phyloP scores from a whole-genome alignment of 2,797 vertebrate species.

The Delichon dasypus region DNA sequence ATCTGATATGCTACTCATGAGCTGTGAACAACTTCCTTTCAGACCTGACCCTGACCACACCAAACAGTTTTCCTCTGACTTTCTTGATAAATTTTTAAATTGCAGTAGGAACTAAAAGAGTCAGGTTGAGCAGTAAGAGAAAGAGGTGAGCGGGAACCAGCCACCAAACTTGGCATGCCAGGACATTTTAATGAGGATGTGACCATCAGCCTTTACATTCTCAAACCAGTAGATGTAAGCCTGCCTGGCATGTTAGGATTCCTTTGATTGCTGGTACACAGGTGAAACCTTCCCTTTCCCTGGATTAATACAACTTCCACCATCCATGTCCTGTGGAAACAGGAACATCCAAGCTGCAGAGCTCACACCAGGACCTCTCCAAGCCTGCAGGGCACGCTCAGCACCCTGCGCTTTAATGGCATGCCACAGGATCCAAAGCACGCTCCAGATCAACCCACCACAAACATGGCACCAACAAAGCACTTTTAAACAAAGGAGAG shows the following conservation, averaged over 20 bases:
- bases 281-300: neutral
- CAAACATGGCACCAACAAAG: rapidly evolving
- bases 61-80: neutral
- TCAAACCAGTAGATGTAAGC: neutral
- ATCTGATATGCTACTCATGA: neutral
- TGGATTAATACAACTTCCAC: neutral
- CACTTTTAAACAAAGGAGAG: neutral
- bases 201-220: constrained; percentile 15
- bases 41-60: neutral
- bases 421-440: neutral
- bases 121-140: neutral
- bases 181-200: neutral
- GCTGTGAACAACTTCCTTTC: neutral
- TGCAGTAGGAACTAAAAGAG: neutral
- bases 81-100: neutral
- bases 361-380: neutral
- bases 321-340: neutral
- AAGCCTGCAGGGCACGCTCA: neutral
- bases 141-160: neutral
- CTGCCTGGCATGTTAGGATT: rapidly evolving
- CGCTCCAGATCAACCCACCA: neutral
- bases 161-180: neutral
- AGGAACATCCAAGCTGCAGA: neutral
- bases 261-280: neutral
- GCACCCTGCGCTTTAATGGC: neutral